Evolutionary conservation across 2,888 invertebrate species (phyloP).

Genomic region (Lordiphosa andalusiaca): DNA sequence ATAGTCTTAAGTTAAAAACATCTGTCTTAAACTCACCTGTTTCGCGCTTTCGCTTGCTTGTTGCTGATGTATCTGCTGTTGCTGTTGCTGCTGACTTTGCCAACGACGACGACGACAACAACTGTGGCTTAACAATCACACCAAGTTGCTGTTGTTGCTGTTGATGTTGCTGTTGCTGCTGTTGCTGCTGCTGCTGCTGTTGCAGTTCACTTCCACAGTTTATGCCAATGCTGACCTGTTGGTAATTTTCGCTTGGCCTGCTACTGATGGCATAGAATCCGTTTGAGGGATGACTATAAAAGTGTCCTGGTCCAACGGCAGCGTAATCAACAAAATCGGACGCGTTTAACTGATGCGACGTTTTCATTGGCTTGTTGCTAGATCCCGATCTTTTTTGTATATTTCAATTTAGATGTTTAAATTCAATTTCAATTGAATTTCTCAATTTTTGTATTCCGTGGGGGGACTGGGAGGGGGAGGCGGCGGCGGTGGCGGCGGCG

Average conservation of each 20-base stretch:
- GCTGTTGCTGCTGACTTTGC: conserved; percentile 36
- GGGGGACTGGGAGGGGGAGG: too few species aligned
- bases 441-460: conserved; percentile 1
- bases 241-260: conserved; percentile 2
- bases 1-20: background rate
- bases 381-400: conserved; percentile 19
- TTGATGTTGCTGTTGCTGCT: conserved; percentile 37
- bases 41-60: conserved; percentile 68
- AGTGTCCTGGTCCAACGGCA: conserved; percentile 58
- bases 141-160: conserved; percentile 37
- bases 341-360: conserved; percentile 74
- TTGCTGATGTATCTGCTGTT: conserved; percentile 42
- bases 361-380: conserved; percentile 77
- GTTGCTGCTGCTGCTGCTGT: conserved; percentile 32
- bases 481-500: too few species aligned
- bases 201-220: conserved; percentile 24
- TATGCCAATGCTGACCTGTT: conserved; percentile 56
- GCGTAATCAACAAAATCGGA: conserved; percentile 78
- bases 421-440: conserved; percentile 11
- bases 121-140: conserved; percentile 14
- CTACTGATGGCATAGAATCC: conserved; percentile 22
- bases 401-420: conserved; percentile 8
- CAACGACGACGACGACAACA: conserved; percentile 1
- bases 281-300: conserved; percentile 18
- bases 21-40: conserved; percentile 50